Percentiles rank a stretch among this genome's conserved stretches.
Evolutionary conservation across 2,797 vertebrate genomes (phyloP).

Genomic region (Podarcis siculus): DNA sequence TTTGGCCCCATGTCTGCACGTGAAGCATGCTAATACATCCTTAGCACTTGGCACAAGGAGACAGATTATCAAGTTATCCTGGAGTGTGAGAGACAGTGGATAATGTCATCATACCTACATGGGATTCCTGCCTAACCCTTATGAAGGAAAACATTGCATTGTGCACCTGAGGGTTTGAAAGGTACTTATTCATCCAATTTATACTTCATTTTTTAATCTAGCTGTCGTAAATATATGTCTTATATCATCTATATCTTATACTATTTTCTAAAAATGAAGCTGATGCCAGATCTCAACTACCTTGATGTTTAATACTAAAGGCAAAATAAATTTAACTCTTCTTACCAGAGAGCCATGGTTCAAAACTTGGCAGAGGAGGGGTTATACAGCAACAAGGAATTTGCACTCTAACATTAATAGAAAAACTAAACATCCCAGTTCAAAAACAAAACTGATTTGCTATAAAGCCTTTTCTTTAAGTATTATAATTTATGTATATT

Average conservation of each 20-base stretch:
- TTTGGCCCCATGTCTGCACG: background rate
- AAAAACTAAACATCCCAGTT: background rate
- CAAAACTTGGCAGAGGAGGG: background rate
- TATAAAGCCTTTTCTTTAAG: slow-evolving; percentile 11
- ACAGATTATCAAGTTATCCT: background rate
- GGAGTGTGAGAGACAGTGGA: background rate
- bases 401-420: background rate
- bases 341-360: background rate
- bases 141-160: background rate
- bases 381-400: background rate
- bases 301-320: background rate
- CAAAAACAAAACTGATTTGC: background rate
- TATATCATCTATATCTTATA: background rate
- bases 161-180: background rate
- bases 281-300: background rate
- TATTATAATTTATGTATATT: slow-evolving; percentile 5
- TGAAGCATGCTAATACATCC: background rate
- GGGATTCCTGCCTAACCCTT: background rate
- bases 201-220: background rate
- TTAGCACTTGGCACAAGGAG: background rate
- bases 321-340: background rate
- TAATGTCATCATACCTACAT: background rate
- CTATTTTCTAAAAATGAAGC: background rate
- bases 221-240: background rate
- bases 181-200: background rate